A percentile compares a stretch with the other conserved stretches of the same genome.
Conservation (phyloP, 2,113 vertebrate species). For the Pithys albifrons region DNA sequence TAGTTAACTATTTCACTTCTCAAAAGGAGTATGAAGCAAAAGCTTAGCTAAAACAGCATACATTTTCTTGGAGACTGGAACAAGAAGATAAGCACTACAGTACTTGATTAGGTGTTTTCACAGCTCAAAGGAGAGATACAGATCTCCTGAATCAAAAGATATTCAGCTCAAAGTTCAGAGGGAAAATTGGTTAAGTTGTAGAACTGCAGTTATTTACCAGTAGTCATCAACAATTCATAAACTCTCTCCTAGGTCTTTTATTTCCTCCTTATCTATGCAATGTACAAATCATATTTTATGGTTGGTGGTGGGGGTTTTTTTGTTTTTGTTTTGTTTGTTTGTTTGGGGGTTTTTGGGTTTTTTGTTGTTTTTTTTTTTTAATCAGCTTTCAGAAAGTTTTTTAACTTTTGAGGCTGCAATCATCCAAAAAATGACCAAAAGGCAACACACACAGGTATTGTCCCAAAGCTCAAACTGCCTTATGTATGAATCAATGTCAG, state of each 20-base stretch:
- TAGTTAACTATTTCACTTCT: background rate
- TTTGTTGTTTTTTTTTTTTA: background rate
- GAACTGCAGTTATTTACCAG: background rate
- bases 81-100: background rate
- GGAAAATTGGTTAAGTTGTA: background rate
- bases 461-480: background rate
- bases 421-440: background rate
- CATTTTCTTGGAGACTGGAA: background rate
- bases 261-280: conserved; percentile 24
- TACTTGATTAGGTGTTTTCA: background rate
- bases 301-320: background rate
- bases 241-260: background rate
- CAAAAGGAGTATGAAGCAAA: background rate
- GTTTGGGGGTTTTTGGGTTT: too few relatives aligned
- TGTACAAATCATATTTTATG: background rate
- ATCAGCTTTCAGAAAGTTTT: background rate
- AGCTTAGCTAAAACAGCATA: background rate
- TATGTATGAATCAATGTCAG: background rate
- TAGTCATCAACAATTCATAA: background rate
- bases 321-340: background rate
- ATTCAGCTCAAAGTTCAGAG: background rate
- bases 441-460: background rate
- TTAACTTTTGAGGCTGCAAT: background rate
- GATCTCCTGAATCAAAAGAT: background rate
- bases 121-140: background rate